A percentile compares a stretch with the other conserved stretches of the same genome.
Conservation (phyloP, 2,113 vertebrate species). For the Hippolais icterina region DNA sequence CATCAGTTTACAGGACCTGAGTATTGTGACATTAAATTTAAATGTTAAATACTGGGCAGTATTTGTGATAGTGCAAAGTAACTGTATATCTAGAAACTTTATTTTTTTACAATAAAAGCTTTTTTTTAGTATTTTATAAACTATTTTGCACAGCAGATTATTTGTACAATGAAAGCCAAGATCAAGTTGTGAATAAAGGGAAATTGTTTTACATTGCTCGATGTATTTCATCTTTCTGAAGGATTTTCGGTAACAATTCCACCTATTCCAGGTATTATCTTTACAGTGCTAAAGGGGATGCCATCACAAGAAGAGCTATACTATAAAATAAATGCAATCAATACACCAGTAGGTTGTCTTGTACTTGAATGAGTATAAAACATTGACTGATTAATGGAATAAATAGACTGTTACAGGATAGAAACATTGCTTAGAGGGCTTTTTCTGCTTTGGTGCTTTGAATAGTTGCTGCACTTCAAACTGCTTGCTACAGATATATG, state of each 20-base stretch:
- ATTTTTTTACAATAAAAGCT: conserved; percentile 64
- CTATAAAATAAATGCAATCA: background rate
- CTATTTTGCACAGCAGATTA: conserved; percentile 69
- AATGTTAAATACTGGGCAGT: background rate
- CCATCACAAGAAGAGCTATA: background rate
- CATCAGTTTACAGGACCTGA: conserved; percentile 13
- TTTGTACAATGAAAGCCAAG: conserved; percentile 54
- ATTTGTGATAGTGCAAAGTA: conserved; percentile 36
- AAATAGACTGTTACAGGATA: background rate
- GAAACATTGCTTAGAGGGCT: background rate
- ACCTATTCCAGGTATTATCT: background rate
- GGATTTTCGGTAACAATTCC: background rate
- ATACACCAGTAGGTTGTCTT: background rate
- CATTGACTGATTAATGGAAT: background rate
- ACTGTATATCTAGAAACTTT: conserved; percentile 47
- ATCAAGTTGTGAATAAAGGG: conserved; percentile 52
- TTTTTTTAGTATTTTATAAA: conserved; percentile 65
- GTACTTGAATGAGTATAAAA: background rate
- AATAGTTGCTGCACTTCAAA: background rate
- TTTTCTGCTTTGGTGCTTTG: background rate
- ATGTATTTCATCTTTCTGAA: background rate
- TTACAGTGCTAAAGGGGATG: background rate
- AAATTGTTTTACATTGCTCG: background rate
- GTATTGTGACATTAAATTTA: background rate
- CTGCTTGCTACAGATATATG: background rate